Evolutionary conservation across 2,797 vertebrate species (phyloP).

Genomic region (Bradypodion ventrale): DNA sequence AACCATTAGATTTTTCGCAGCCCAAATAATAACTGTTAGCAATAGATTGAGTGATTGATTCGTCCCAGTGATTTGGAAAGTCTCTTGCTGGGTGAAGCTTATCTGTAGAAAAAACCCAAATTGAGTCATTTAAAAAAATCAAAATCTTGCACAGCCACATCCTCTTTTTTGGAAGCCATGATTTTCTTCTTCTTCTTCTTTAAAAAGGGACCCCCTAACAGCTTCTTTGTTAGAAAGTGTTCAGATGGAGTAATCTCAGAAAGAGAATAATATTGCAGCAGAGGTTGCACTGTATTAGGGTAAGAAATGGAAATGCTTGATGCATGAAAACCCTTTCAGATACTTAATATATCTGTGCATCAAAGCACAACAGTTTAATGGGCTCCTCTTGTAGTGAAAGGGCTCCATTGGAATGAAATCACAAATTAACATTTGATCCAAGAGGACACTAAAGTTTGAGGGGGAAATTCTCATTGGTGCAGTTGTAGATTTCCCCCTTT

Average conservation of each 20-base stretch:
- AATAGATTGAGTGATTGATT: conserved; percentile 44
- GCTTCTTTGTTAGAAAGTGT: conserved; percentile 57
- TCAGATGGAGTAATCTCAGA: conserved; percentile 53
- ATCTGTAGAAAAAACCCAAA: conserved; percentile 73
- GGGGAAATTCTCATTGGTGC: conserved; percentile 42
- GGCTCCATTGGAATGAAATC: conserved; percentile 64
- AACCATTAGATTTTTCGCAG: conserved; percentile 59
- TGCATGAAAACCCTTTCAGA: conserved; percentile 65
- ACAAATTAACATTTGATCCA: conserved; percentile 64
- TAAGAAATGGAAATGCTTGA: conserved; percentile 55
- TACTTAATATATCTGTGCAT: conserved; percentile 67
- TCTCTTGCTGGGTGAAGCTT: conserved; percentile 59
- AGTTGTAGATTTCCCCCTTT: too few species aligned
- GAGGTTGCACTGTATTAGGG: conserved; percentile 61
- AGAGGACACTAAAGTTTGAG: conserved; percentile 62
- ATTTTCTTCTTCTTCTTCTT: too few species aligned
- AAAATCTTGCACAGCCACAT: conserved; percentile 62
- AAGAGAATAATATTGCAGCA: conserved; percentile 52
- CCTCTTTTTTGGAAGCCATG: conserved; percentile 49
- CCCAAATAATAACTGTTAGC: conserved; percentile 66
- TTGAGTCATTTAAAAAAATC: conserved; percentile 76
- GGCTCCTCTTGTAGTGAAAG: conserved; percentile 61
- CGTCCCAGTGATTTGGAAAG: conserved; percentile 64
- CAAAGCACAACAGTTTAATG: conserved; percentile 67
- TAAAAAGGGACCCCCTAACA: conserved; percentile 13